Evolutionary conservation across 2,888 invertebrate species (phyloP), one percentile per base, ranked within the genome.

Genomic region (Taenaris catops): DNA sequence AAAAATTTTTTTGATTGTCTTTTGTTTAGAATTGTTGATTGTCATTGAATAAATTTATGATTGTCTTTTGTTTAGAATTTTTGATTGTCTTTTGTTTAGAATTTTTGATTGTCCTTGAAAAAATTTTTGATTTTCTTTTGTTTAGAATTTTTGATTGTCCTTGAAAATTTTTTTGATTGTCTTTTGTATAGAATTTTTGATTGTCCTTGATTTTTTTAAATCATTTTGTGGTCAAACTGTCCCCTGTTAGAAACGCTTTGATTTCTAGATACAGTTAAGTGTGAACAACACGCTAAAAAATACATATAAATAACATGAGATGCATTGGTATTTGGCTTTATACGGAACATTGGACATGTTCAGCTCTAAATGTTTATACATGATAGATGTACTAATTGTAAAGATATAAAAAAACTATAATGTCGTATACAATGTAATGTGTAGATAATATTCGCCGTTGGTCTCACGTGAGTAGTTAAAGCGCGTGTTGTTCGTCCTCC

Each of bases 241-340:
- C 4, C 12, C 26, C 16, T 25, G 3, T 31, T 37, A 33, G 34
- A 25, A 26, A 40, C 45, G 55, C 53, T 53, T 53, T 44, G 45
- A 44, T 53, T 46, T 44, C 41, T 59, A 61, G 56, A 44, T 41
- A 50, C 58, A 53, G 52, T 49, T 48, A 46, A 48, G 40, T 36
- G 47, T 46, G 44, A 41, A 34, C n/a, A 44, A 43, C 47, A 51
- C n/a, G n/a, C 44, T 51, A 35, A 60, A n/a, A n/a, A 49, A 53
- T 61, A 65, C 61, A 51, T 68, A 80, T 79, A 73, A 75, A 74
- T 79, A 78, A 79, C 76, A 76, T 67, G 68, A 76, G 73, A 87
- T 87, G 87, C 87, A 87, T 87, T 87, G 87, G 87, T 87, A 87
- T 76, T 83, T 84, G 87, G 87, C 87, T 87, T 87, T 87, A 87